Conservation (phyloP, 2,888 invertebrate genomes). For the Sinopyrophorus schimmeli region DNA sequence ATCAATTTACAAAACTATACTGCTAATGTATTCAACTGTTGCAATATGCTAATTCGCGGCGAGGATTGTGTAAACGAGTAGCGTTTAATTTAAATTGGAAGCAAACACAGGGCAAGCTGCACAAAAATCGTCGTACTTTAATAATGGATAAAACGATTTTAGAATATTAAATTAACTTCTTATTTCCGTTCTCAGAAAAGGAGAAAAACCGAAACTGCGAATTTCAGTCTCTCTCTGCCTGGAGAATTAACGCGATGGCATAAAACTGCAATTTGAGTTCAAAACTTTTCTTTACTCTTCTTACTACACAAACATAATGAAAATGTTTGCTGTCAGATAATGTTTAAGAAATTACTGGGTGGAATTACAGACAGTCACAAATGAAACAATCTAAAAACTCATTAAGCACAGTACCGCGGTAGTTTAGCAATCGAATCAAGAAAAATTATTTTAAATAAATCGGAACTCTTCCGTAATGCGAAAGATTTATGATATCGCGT, state of each 20-base stretch:
- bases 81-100: constrained; percentile 26
- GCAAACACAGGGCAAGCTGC: constrained; percentile 20
- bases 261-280: constrained; percentile 29
- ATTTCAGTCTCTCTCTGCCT: constrained; percentile 16
- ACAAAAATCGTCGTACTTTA: constrained; percentile 25
- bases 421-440: constrained; percentile 20
- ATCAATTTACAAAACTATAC: constrained; percentile 29
- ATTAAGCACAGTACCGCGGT: constrained; percentile 14
- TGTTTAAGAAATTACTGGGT: constrained; percentile 27
- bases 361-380: constrained; percentile 25
- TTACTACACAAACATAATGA: constrained; percentile 26
- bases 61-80: constrained; percentile 18
- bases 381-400: constrained; percentile 29
- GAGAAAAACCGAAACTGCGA: constrained; percentile 12
- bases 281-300: constrained; percentile 28
- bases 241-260: constrained; percentile 26
- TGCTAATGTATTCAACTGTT: constrained; percentile 37
- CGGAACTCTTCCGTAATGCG: constrained; percentile 3
- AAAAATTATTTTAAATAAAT: constrained; percentile 8
- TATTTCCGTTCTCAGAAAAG: constrained; percentile 15
- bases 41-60: constrained; percentile 34
- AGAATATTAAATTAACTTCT: constrained; percentile 32
- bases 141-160: constrained; percentile 28
- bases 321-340: constrained; percentile 27
- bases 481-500: too few species aligned